phyloP scores from a whole-genome alignment of 2,888 invertebrate genomes.

The Aspidapion aeneum region DNA sequence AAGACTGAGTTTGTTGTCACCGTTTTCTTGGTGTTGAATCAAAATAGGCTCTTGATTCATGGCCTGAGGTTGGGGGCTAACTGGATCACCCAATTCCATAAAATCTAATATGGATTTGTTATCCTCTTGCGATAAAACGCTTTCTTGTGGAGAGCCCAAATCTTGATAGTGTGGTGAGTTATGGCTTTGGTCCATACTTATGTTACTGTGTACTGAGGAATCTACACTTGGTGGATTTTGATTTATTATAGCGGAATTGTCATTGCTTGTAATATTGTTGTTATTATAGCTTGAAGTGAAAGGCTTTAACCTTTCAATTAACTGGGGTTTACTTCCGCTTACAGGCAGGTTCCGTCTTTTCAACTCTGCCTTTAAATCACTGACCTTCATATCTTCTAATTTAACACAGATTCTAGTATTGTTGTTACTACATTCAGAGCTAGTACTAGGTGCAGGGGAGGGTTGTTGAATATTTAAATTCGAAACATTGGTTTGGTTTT shows the following conservation, averaged over 20 bases:
- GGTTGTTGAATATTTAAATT: slow-evolving; percentile 39
- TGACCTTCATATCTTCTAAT: slow-evolving; percentile 94
- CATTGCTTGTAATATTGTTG: too few relatives aligned
- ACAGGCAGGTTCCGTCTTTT: slow-evolving; percentile 93
- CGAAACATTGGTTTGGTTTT: slow-evolving; percentile 17
- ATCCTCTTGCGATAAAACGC: slow-evolving; percentile 34
- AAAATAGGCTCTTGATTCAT: slow-evolving; percentile 33
- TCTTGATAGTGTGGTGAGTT: slow-evolving; percentile 52
- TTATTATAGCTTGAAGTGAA: slow-evolving; percentile 47
- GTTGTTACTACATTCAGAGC: slow-evolving; percentile 43
- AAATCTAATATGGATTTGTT: slow-evolving; percentile 32
- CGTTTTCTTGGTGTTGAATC: slow-evolving; percentile 21
- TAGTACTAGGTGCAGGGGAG: slow-evolving; percentile 46
- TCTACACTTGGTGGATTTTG: slow-evolving; percentile 34
- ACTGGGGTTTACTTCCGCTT: slow-evolving; percentile 92
- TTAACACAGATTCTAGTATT: slow-evolving; percentile 57
- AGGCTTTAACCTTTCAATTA: slow-evolving; percentile 86
- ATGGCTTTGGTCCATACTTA: slow-evolving; percentile 45
- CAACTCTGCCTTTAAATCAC: slow-evolving; percentile 90
- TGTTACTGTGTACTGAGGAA: slow-evolving; percentile 37
- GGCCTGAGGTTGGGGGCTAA: slow-evolving; percentile 46
- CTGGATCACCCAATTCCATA: slow-evolving; percentile 50
- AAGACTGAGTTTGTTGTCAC: neutral
- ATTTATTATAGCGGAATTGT: slow-evolving; percentile 24
- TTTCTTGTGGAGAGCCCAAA: slow-evolving; percentile 39